Percentiles rank a stretch among this genome's conserved stretches.
Conservation (phyloP, 2,888 invertebrate genomes). For the Lochmaea capreae region DNA sequence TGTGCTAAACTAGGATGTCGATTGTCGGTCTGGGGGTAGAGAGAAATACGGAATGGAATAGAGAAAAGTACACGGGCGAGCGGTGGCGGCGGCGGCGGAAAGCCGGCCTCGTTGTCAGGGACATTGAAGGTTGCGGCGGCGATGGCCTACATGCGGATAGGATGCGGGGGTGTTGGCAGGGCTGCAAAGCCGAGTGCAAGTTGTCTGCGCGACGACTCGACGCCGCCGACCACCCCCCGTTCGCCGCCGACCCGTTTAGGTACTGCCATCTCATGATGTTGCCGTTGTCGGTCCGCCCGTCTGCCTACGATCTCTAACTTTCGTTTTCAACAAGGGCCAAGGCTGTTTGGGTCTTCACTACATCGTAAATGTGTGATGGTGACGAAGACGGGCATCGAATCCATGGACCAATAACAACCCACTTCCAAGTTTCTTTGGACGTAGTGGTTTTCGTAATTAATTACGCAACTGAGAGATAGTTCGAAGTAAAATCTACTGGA, state of each 20-base stretch:
- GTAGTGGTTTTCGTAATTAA: neutral
- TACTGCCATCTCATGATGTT: conserved; percentile 44
- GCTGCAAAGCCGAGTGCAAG: conserved; percentile 66
- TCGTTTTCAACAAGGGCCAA: conserved; percentile 52
- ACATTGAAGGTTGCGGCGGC: conserved; percentile 57
- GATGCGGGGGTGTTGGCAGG: conserved; percentile 52
- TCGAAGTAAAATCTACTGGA: too few relatives aligned
- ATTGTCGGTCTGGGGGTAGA: conserved; percentile 11
- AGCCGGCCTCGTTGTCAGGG: conserved; percentile 51
- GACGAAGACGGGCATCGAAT: conserved; percentile 46
- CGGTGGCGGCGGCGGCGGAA: conserved; percentile 45
- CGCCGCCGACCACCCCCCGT: conserved; percentile 62
- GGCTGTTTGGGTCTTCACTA: conserved; percentile 51
- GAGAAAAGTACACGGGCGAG: conserved; percentile 35
- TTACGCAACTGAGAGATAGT: neutral
- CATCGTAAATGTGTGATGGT: conserved; percentile 8
- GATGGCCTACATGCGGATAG: conserved; percentile 45
- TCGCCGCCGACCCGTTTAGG: conserved; percentile 39
- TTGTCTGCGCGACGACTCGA: conserved; percentile 67
- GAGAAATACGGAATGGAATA: conserved; percentile 1
- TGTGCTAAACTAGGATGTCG: conserved; percentile 5
- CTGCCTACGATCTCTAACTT: conserved; percentile 49
- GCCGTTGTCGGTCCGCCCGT: conserved; percentile 32
- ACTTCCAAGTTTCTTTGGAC: conserved; percentile 16
- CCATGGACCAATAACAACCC: conserved; percentile 40